Evolutionary conservation across 2,888 invertebrate genomes (phyloP).

Genomic region (Rhorus exstirpatorius): DNA sequence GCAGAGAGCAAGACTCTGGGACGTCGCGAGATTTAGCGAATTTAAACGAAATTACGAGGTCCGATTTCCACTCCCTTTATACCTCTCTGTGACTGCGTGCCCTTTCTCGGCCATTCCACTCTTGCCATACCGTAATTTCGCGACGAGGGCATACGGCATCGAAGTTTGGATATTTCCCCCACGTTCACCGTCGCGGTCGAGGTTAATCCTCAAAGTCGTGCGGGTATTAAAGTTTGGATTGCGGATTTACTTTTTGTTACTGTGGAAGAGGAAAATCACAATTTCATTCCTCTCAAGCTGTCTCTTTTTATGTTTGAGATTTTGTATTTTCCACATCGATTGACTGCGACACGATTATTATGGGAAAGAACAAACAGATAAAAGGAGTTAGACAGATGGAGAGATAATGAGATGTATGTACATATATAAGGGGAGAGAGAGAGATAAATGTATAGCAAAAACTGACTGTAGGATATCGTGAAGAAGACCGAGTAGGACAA

Average conservation of each 20-base stretch:
- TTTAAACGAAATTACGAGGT: conserved; percentile 66
- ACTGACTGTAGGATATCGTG: conserved; percentile 10
- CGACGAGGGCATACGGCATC: conserved; percentile 46
- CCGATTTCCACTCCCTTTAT: conserved; percentile 58
- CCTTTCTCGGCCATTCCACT: conserved; percentile 42
- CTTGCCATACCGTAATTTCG: conserved; percentile 50
- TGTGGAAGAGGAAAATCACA: background rate
- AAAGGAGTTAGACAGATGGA: conserved; percentile 33
- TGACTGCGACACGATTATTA: conserved; percentile 24
- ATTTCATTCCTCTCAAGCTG: background rate
- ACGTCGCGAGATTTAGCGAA: conserved; percentile 39
- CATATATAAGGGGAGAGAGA: conserved; percentile 43
- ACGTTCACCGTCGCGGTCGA: conserved; percentile 20
- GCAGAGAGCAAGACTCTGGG: background rate
- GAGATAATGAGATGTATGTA: no score
- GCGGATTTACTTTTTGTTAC: conserved; percentile 18
- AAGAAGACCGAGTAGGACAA: background rate
- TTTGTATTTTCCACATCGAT: background rate
- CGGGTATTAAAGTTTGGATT: conserved; percentile 33
- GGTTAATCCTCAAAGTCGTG: conserved; percentile 39
- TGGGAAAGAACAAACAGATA: conserved; percentile 16
- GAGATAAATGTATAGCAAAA: conserved; percentile 46
- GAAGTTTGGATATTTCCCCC: conserved; percentile 57
- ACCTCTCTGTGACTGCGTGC: conserved; percentile 54
- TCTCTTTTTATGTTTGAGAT: background rate